A percentile compares a stretch with the other conserved stretches of the same genome.
phyloP scores from a whole-genome alignment of 2,113 vertebrate genomes.

The Oceanodroma tethys region DNA sequence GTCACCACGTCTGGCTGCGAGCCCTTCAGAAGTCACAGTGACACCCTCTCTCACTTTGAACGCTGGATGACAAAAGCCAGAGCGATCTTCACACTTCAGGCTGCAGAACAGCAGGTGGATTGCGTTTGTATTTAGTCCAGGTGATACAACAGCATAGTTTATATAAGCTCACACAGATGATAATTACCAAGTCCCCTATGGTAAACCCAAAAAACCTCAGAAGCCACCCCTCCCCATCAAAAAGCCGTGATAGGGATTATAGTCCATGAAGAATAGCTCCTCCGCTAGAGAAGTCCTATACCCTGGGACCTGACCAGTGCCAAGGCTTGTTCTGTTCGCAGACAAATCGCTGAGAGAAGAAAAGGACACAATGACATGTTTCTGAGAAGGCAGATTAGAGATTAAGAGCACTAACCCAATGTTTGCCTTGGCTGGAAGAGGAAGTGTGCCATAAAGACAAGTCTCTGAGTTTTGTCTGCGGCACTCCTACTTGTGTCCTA shows the following conservation, averaged over 20 bases:
- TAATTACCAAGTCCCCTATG: background rate
- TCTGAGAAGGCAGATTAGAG: background rate
- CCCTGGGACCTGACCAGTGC: background rate
- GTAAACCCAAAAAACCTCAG: background rate
- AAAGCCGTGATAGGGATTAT: background rate
- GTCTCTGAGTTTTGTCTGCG: background rate
- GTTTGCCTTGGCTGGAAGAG: background rate
- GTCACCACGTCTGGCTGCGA: background rate
- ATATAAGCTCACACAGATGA: background rate
- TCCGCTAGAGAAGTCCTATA: background rate
- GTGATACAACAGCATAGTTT: background rate
- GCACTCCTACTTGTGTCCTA: background rate
- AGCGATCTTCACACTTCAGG: background rate
- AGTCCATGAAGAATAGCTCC: background rate
- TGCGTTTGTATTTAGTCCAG: background rate
- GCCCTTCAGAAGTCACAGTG: background rate
- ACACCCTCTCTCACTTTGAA: constrained; percentile 12
- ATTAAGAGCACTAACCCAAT: background rate
- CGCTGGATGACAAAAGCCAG: background rate
- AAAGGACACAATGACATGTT: background rate
- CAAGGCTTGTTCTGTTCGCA: background rate
- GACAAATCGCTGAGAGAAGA: background rate
- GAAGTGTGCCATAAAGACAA: background rate
- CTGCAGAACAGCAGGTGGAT: background rate
- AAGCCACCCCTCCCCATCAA: background rate